Conservation (phyloP, 1,140 invertebrate species). For the Apis cerana region DNA sequence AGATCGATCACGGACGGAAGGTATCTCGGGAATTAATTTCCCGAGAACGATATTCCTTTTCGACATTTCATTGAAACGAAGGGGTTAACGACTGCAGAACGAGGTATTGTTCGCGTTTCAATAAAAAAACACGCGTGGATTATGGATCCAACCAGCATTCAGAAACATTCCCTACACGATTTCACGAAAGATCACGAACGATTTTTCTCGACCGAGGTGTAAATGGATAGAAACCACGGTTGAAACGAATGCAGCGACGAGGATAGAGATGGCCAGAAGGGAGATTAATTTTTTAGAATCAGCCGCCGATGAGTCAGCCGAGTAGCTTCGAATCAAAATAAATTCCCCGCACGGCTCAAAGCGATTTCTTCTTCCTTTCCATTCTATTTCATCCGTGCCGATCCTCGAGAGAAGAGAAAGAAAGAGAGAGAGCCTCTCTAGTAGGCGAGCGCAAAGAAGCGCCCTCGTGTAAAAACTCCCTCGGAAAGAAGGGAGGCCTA, state of each 20-base stretch:
- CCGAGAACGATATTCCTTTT: no score
- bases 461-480: conserved; percentile 24
- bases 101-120: neutral
- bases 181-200: neutral
- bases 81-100: no score
- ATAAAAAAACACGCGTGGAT: neutral
- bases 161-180: neutral
- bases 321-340: conserved; percentile 50
- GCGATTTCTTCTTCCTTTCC: conserved; percentile 15
- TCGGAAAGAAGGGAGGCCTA: conserved; percentile 28
- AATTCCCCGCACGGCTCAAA: conserved; percentile 35
- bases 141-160: neutral
- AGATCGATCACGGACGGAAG: no score
- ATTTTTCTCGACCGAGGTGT: neutral
- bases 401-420: conserved; percentile 26
- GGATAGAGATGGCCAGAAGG: neutral
- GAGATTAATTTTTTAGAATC: conserved; percentile 48
- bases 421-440: neutral
- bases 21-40: no score
- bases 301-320: conserved; percentile 43
- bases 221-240: neutral
- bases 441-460: conserved; percentile 42
- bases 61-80: no score
- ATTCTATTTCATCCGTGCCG: conserved; percentile 16
- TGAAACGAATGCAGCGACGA: neutral